phyloP scores from a whole-genome alignment of 2,113 vertebrate genomes.

The Pao palembangensis region DNA sequence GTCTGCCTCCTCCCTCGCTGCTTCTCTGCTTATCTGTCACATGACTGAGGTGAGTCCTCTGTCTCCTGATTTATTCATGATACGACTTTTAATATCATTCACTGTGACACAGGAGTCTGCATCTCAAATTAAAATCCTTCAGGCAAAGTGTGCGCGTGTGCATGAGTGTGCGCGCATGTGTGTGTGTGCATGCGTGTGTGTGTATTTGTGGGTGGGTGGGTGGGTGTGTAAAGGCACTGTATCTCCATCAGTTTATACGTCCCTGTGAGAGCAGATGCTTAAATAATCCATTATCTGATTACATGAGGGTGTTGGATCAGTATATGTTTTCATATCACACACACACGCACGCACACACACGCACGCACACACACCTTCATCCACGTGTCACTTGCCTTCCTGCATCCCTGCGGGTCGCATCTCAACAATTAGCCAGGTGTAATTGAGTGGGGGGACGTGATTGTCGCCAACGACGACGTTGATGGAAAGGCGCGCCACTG shows the following conservation, averaged over 20 bases:
- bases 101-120: conserved; percentile 74
- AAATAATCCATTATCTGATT: conserved; percentile 59
- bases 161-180: conserved; percentile 22
- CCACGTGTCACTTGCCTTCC: conserved; percentile 15
- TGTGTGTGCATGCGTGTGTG: conserved; percentile 28
- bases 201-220: conserved; percentile 27
- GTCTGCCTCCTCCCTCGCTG: conserved; percentile 30
- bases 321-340: not conserved
- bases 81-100: conserved; percentile 78
- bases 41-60: conserved; percentile 70
- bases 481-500: conserved; percentile 57
- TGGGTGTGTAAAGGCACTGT: conserved; percentile 30
- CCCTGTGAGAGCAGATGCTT: conserved; percentile 32
- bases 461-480: conserved; percentile 51
- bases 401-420: conserved; percentile 38
- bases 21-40: conserved; percentile 67
- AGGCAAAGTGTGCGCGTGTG: conserved; percentile 55
- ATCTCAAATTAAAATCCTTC: conserved; percentile 75
- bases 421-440: conserved; percentile 68
- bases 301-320: conserved; percentile 19
- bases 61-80: conserved; percentile 79
- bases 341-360: not conserved
- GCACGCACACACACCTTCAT: not conserved
- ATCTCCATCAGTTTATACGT: conserved; percentile 29
- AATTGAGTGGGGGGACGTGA: conserved; percentile 59